A percentile compares a stretch with the other conserved stretches of the same genome.
phyloP scores from a whole-genome alignment of 2,113 vertebrate species.

The Ammospiza nelsoni region DNA sequence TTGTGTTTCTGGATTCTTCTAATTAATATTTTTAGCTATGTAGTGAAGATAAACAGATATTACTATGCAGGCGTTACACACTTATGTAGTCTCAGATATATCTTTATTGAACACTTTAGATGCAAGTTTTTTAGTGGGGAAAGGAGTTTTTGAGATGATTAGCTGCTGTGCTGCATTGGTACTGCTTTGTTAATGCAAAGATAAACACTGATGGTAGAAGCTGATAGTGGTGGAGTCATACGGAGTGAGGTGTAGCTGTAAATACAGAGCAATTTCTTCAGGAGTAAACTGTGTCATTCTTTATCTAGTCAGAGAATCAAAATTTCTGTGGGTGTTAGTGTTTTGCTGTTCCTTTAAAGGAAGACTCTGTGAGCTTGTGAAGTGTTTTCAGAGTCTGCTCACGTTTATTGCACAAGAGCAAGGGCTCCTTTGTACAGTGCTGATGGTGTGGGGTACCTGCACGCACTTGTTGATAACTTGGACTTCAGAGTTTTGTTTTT shows the following conservation, averaged over 20 bases:
- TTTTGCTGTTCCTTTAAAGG: background rate
- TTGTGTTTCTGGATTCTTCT: background rate
- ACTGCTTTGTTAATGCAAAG: background rate
- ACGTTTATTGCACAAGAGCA: background rate
- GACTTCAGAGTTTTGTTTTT: conserved; percentile 4
- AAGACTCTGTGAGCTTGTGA: background rate
- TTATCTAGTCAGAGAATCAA: background rate
- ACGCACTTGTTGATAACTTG: background rate
- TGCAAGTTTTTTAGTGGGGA: background rate
- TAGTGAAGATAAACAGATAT: background rate
- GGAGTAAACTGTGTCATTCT: background rate
- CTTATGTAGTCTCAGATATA: background rate
- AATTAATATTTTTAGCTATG: background rate
- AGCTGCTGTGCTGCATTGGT: background rate
- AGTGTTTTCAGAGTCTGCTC: background rate
- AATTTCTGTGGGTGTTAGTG: background rate
- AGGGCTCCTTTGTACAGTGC: background rate
- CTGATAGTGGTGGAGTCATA: background rate
- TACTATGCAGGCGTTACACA: background rate
- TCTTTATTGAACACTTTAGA: background rate
- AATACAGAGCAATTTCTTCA: background rate
- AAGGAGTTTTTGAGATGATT: background rate
- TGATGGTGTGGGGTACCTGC: background rate
- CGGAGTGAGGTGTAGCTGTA: background rate
- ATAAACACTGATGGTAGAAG: background rate